Percentiles rank a stretch among this genome's conserved stretches.
Conservation (phyloP, 2,113 vertebrate genomes). For the Harpagus bidentatus region DNA sequence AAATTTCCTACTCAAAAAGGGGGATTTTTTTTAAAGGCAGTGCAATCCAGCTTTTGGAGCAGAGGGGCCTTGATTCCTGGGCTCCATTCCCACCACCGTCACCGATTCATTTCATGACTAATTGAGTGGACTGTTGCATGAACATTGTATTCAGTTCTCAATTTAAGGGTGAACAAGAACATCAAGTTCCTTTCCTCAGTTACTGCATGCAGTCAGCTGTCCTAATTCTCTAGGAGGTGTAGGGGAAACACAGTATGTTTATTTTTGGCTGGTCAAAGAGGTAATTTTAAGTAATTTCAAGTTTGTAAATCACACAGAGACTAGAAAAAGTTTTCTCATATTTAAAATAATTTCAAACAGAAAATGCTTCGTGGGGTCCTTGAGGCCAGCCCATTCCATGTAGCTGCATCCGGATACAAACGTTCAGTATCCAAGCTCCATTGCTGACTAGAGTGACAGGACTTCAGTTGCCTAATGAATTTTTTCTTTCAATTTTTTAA, state of each 20-base stretch:
- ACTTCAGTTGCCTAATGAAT: background rate
- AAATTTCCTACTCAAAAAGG: background rate
- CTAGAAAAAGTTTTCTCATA: background rate
- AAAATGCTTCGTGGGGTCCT: background rate
- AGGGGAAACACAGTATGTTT: background rate
- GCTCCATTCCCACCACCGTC: conserved; percentile 17
- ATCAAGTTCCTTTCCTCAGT: conserved; percentile 36
- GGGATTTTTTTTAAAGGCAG: background rate
- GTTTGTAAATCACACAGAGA: background rate
- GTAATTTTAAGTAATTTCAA: background rate
- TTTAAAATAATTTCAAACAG: background rate
- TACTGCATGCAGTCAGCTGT: background rate
- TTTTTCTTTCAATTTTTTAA: background rate
- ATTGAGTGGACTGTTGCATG: conserved; percentile 51
- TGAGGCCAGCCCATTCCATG: background rate
- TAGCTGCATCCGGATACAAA: background rate
- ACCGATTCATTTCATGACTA: conserved; percentile 20
- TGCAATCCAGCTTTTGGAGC: background rate
- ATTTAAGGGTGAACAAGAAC: conserved; percentile 47
- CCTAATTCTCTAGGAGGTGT: background rate
- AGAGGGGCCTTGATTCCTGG: background rate
- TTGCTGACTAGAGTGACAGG: background rate
- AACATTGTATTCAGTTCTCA: conserved; percentile 40
- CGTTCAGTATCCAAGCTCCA: background rate
- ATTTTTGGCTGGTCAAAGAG: background rate